These are phyloP conservation scores for Eilema depressum DNA, from an alignment of 2,888 invertebrate genomes.

Conservation along the genomic window DNA sequence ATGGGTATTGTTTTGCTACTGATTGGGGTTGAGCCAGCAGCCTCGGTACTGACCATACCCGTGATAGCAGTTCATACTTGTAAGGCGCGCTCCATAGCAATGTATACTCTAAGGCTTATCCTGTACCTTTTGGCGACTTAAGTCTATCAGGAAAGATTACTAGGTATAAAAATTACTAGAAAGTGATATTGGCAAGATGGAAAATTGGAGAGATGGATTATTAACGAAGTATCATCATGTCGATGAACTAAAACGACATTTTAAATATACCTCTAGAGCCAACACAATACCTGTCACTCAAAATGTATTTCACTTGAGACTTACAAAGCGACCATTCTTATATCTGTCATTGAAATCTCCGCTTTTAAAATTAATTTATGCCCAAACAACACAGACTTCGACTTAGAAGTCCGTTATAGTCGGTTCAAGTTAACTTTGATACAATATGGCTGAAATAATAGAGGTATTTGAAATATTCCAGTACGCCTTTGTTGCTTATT, in stretches of 20 bases:
- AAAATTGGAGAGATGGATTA: too few species aligned
- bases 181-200: too few species aligned
- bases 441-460: slow-evolving; percentile 42
- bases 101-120: too few species aligned
- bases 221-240: too few species aligned
- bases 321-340: slow-evolving; percentile 14
- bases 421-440: slow-evolving; percentile 46
- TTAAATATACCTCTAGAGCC: not conserved
- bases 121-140: too few species aligned
- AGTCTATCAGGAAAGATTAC: too few species aligned
- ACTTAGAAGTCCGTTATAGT: slow-evolving; percentile 37
- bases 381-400: slow-evolving; percentile 28
- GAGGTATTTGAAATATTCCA: slow-evolving; percentile 25
- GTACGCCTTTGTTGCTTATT: slow-evolving; percentile 38
- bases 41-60: too few species aligned
- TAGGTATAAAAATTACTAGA: too few species aligned
- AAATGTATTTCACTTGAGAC: not conserved
- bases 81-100: too few species aligned
- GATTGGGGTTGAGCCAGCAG: too few species aligned
- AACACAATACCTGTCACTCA: not conserved
- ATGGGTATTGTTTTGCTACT: too few species aligned
- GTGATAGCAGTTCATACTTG: too few species aligned
- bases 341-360: slow-evolving; percentile 22
- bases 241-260: not conserved
- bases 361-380: slow-evolving; percentile 38